Evolutionary conservation across 92 coral and sea anemone species (phyloP).

Genomic region (Phenganax subtilis): DNA sequence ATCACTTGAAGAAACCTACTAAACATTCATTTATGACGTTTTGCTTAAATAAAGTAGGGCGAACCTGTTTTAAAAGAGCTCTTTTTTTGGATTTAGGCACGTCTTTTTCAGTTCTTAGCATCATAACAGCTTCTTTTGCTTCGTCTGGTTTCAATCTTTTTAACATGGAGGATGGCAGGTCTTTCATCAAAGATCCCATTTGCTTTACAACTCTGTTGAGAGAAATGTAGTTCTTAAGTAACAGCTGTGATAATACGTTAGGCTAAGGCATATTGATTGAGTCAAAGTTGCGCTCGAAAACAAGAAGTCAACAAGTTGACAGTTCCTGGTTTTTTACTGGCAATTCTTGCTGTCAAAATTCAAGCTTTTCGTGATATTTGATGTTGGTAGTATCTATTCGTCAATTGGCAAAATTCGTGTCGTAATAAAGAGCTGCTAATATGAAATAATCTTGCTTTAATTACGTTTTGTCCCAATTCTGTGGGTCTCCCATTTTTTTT

Average conservation of each 20-base stretch:
- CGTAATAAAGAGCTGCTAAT: too few relatives aligned
- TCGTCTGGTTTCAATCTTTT: conserved; percentile 45
- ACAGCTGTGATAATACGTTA: background rate
- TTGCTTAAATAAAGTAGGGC: background rate
- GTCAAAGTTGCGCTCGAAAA: too few relatives aligned
- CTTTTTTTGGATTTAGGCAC: conserved; percentile 59
- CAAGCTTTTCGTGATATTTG: too few relatives aligned
- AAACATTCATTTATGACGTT: background rate
- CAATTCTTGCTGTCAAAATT: too few relatives aligned
- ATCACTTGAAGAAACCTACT: background rate
- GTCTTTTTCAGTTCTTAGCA: conserved; percentile 52
- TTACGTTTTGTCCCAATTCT: background rate
- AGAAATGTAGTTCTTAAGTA: conserved; percentile 50
- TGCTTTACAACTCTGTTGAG: conserved; percentile 26
- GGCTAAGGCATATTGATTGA: too few relatives aligned
- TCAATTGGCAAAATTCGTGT: too few relatives aligned
- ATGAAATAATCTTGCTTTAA: too few relatives aligned
- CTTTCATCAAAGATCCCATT: conserved; percentile 61
- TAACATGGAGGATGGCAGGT: conserved; percentile 57
- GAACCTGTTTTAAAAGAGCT: conserved; percentile 57
- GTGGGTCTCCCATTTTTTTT: conserved; percentile 17
- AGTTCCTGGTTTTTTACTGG: too few relatives aligned
- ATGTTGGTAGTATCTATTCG: too few relatives aligned
- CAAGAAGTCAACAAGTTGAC: too few relatives aligned
- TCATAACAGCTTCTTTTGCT: conserved; percentile 50